Evolutionary conservation across 2,113 vertebrate species (phyloP), one percentile per base, ranked within the genome.

Genomic region (Cairina moschata): DNA sequence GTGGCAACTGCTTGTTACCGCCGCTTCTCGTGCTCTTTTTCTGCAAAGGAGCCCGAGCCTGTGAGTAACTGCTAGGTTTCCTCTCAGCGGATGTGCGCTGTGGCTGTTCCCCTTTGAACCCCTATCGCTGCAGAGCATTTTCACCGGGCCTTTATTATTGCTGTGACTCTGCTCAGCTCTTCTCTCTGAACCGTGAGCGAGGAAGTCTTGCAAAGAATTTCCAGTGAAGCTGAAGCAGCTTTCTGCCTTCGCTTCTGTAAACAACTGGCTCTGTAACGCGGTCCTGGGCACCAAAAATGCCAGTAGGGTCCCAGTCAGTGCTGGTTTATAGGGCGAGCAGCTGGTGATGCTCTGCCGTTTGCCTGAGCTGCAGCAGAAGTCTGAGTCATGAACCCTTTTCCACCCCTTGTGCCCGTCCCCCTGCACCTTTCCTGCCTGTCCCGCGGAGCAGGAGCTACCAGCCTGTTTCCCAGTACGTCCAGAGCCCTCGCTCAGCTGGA

Each of bases 51-150:
- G 50, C 62, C 54, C 1, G 1, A 73, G 59, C 62, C 32, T 52
- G 9, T 0, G 4, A 20, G 56, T 13, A 32, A 17, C 26, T 29
- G 79, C 6, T 29, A 11, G 26, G 11, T 82, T 88, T 96, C 77
- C 73, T 93, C 46, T 22, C 8, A 38, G 44, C 6, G 26, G 91
- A 22, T 81, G 80, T 7, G 25, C 4, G 9, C 0, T 14, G 14
- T 36, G 46, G 34, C 66, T 5, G 66, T 11, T 88, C n/a, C 32
- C 44, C 82, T 77, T 7, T 46, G 69, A 60, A 65, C 65, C 48
- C 1, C 0, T n/a, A 2, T 44, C 0, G 1, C 75, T n/a, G 84
- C 36, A 2, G 38, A 48, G 54, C 3, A 0, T 82, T 84, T 29
- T 17, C 82, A 9, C n/a, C 8, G 2, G 17, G 10, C 79, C 9